Evolutionary conservation across 2,888 invertebrate species (phyloP).

Genomic region (Salticus scenicus): DNA sequence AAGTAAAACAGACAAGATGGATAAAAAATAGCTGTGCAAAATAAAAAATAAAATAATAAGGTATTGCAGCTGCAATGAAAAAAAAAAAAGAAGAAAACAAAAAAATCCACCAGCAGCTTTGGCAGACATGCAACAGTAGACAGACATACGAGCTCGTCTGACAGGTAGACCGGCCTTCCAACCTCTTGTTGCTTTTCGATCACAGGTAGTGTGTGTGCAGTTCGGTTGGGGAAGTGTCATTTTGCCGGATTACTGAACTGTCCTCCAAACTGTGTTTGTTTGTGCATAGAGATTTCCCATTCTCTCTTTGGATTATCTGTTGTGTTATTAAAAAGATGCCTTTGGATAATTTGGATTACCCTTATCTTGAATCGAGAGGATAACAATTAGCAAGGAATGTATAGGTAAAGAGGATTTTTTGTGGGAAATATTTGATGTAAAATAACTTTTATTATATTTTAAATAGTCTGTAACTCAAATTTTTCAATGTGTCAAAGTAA

Average conservation of each 20-base stretch:
- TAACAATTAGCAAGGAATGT: neutral
- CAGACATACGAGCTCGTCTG: constrained; percentile 26
- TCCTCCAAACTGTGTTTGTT: neutral
- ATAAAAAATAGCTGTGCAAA: too few relatives aligned
- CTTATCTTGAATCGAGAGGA: neutral
- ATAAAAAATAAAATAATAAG: neutral
- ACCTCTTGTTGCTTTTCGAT: neutral
- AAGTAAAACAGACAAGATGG: neutral
- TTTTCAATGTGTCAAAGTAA: too few relatives aligned
- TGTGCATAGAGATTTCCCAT: neutral
- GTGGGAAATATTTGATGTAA: too few relatives aligned
- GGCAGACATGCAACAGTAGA: neutral
- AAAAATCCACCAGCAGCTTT: neutral
- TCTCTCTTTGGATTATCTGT: neutral
- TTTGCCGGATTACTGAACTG: neutral
- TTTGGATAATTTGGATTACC: neutral
- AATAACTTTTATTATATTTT: too few relatives aligned
- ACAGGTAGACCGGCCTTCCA: constrained; percentile 40
- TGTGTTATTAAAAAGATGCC: neutral
- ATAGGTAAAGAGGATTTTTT: neutral
- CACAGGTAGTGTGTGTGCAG: neutral
- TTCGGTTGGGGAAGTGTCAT: too few relatives aligned
- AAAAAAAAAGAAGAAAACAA: neutral
- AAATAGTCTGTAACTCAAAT: too few relatives aligned
- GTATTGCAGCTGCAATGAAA: neutral